Base-by-base conservation (phyloP, 2,113 vertebrate species). In the Gadus macrocephalus region DNA sequence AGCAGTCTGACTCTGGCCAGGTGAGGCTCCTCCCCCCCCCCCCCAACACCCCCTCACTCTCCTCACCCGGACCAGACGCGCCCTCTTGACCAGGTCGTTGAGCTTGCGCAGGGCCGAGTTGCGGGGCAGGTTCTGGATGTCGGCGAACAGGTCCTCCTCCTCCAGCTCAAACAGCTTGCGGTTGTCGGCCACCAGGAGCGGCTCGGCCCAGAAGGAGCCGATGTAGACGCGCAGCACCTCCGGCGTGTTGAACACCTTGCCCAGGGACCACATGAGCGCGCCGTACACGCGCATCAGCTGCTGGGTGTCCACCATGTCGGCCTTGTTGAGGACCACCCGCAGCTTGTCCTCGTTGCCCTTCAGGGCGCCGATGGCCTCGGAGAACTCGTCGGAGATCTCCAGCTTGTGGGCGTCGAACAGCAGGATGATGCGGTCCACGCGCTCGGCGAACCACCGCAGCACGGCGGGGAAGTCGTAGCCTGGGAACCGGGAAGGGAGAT, bases 211-310 rank as follows among this genome's bases (percentile, higher is more conserved):
- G 91, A 98, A 98, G 78, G 95, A 97, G 3, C 95, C 96, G 0
- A 98, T 96, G 89, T 95, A 98, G 83, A 97, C 96, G 0, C 96
- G 91, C 77, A 98, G 89, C 20, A 98, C 96, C 88, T 98, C 96
- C 0, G 96, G 96, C 1, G 95, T 95, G 75, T 92, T 89, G 74
- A 98, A 95, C 69, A 95, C 95, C 78, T 96, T 96, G 20, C 96
- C 95, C 81, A 98, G 88, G 1, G 95, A 94, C 96, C 96, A 98
- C 96, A 98, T 96, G 75, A 98, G 90, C 0, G 96, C 96, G 0
- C 96, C 96, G 7, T 98, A 98, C 28, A 98, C 95, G 0, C 95
- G 83, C 96, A 98, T 96, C 78, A 98, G 89, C 91, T 98, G 95
- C 89, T 97, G 96, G 1, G 96, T 95, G 66, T 93, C 95, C 87